A percentile compares a stretch with the other conserved stretches of the same genome.
phyloP scores from a whole-genome alignment of 2,797 vertebrate species.

The Chromis chromis region DNA sequence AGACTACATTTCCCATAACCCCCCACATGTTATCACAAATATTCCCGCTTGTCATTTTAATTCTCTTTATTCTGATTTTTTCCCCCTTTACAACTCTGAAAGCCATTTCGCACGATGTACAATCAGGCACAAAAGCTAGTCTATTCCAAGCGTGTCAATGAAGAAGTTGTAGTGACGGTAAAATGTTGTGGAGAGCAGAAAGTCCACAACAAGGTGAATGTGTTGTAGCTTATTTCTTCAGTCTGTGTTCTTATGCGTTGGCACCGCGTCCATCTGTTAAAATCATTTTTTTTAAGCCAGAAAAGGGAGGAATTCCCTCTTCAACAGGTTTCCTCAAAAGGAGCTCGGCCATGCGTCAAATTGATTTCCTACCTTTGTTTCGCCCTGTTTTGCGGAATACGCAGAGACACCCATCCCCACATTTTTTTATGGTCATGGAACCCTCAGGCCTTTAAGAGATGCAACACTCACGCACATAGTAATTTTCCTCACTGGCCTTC shows the following conservation, averaged over 20 bases:
- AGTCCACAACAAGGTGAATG: too few relatives aligned
- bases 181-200: too few relatives aligned
- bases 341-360: conserved; percentile 66
- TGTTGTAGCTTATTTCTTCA: not conserved
- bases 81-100: too few relatives aligned
- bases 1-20: not conserved
- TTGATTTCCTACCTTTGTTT: conserved; percentile 78
- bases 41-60: not conserved
- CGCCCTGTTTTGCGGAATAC: conserved; percentile 32
- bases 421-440: conserved; percentile 43
- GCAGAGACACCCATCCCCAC: conserved; percentile 42
- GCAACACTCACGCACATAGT: conserved; percentile 27
- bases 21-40: not conserved
- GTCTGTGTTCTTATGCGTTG: conserved; percentile 17
- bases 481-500: conserved; percentile 14
- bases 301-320: conserved; percentile 75
- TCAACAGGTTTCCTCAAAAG: conserved; percentile 77
- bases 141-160: too few relatives aligned
- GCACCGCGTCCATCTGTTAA: conserved; percentile 48
- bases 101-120: too few relatives aligned
- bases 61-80: too few relatives aligned
- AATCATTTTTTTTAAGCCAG: conserved; percentile 44
- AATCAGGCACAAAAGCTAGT: too few relatives aligned
- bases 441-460: conserved; percentile 14
- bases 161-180: too few relatives aligned